Evolutionary conservation across 2,113 vertebrate genomes (phyloP).

Genomic region (Falco punctatus): DNA sequence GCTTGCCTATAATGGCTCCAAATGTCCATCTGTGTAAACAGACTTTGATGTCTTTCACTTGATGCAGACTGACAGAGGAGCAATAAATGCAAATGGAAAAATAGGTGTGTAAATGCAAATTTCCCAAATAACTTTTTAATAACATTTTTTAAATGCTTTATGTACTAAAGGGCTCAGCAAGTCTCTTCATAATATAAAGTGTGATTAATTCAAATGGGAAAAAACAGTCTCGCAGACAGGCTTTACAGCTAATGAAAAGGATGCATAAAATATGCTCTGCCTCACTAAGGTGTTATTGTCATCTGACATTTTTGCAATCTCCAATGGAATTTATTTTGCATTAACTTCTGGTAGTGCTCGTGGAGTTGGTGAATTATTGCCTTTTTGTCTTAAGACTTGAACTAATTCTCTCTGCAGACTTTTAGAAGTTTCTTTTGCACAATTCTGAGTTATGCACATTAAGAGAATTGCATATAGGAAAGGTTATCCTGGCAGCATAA

Average conservation of each 20-base stretch:
- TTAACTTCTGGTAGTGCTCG: not conserved
- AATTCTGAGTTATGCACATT: not conserved
- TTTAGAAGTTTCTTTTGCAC: not conserved
- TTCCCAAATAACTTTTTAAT: slow-evolving; percentile 32
- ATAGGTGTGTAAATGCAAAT: slow-evolving; percentile 24
- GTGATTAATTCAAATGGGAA: slow-evolving; percentile 54
- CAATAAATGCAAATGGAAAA: not conserved
- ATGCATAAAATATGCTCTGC: slow-evolving; percentile 35
- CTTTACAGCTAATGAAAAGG: slow-evolving; percentile 49
- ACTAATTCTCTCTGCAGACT: not conserved
- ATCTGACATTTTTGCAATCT: slow-evolving; percentile 41
- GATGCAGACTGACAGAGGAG: not conserved
- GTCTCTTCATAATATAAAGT: slow-evolving; percentile 12
- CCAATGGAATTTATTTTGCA: slow-evolving; percentile 33
- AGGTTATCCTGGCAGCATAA: not conserved
- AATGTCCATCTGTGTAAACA: not conserved
- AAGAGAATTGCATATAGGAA: not conserved
- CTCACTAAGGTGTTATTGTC: slow-evolving; percentile 36
- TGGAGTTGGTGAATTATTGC: not conserved
- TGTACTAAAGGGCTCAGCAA: not conserved
- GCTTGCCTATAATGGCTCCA: not conserved
- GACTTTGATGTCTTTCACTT: not conserved
- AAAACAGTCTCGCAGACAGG: slow-evolving; percentile 32
- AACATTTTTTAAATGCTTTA: slow-evolving; percentile 30
- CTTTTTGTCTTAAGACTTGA: not conserved